Percentiles rank a stretch among this genome's conserved stretches.
phyloP scores from a whole-genome alignment of 2,888 invertebrate genomes.

The Torymus texanus region DNA sequence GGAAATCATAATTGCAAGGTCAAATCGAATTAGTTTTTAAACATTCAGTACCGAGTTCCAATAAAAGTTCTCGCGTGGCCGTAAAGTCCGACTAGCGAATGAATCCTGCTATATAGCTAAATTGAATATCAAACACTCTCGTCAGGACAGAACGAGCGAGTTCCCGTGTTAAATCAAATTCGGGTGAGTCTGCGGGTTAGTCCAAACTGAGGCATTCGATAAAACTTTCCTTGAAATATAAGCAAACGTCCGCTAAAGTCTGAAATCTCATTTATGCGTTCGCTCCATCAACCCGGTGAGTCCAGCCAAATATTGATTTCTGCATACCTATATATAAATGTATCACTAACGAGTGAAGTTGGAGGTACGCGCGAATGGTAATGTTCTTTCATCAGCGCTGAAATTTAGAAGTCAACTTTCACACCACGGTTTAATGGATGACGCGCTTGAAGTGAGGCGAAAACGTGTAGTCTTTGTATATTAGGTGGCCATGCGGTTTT shows the following conservation, averaged over 20 bases:
- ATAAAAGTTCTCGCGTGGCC: not conserved
- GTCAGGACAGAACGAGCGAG: not conserved
- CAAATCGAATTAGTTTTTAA: constrained; percentile 7
- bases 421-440: not conserved
- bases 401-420: constrained; percentile 7
- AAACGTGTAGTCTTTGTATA: not conserved
- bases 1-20: not conserved
- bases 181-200: not conserved
- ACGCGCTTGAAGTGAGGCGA: not conserved
- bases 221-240: constrained; percentile 27
- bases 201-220: constrained; percentile 1
- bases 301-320: constrained; percentile 30
- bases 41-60: constrained; percentile 17
- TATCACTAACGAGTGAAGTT: not conserved
- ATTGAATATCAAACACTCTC: constrained; percentile 18
- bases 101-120: not conserved
- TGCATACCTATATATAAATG: not conserved
- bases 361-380: no score
- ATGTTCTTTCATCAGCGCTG: not conserved
- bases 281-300: not conserved
- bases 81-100: not conserved
- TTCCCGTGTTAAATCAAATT: not conserved
- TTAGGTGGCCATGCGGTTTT: not conserved
- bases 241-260: constrained; percentile 1
- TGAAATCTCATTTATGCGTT: constrained; percentile 2